A percentile compares a stretch with the other conserved stretches of the same genome.
Conservation (phyloP, 2,888 invertebrate genomes). For the Aphodius granarius region DNA sequence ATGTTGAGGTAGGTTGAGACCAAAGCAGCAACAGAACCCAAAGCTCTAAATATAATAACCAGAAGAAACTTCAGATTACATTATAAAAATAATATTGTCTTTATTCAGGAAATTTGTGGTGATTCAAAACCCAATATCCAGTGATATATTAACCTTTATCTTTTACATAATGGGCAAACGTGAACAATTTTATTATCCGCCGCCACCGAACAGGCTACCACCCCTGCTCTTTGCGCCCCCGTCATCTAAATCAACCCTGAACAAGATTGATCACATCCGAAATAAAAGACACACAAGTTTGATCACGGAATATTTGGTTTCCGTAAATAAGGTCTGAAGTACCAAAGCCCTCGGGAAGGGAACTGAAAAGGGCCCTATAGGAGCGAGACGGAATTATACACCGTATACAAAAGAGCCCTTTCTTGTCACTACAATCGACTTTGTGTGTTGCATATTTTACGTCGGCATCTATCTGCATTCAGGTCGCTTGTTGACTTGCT, state of each 20-base stretch:
- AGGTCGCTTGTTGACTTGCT: conserved; percentile 49
- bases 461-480: conserved; percentile 51
- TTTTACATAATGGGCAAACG: not conserved
- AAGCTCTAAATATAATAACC: no score
- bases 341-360: not conserved
- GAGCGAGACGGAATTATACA: conserved; percentile 23
- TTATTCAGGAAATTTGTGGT: not conserved
- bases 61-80: not conserved
- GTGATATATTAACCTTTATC: not conserved
- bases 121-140: not conserved
- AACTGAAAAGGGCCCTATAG: conserved; percentile 24
- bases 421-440: conserved; percentile 26
- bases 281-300: conserved; percentile 21
- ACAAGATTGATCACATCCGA: conserved; percentile 20
- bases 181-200: not conserved
- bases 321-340: not conserved
- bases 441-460: conserved; percentile 36
- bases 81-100: not conserved
- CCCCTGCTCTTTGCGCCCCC: not conserved
- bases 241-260: not conserved
- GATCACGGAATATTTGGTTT: conserved; percentile 17
- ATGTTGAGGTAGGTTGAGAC: no score
- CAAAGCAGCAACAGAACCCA: no score
- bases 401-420: conserved; percentile 28
- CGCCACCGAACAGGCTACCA: not conserved